A percentile compares a stretch with the other conserved stretches of the same genome.
phyloP scores from a whole-genome alignment of 2,888 invertebrate species.

The Brachyopa scutellaris region DNA sequence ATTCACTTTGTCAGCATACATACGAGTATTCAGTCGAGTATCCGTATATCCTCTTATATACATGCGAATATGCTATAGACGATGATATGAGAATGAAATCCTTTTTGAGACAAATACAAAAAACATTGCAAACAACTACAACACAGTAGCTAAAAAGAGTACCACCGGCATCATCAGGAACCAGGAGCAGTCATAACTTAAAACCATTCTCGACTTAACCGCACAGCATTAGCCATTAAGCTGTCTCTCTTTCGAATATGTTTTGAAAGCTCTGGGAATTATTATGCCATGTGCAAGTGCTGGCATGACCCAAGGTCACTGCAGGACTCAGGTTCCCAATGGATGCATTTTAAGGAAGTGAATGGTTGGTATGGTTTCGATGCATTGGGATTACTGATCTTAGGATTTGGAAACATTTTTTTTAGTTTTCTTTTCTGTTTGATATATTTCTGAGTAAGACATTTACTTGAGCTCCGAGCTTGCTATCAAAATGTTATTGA shows the following conservation, averaged over 20 bases:
- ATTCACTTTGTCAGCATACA: slow-evolving; percentile 65
- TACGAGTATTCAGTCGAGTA: slow-evolving; percentile 40
- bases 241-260: slow-evolving; percentile 57
- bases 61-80: slow-evolving; percentile 31
- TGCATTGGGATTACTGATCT: slow-evolving; percentile 24
- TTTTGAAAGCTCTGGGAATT: slow-evolving; percentile 69
- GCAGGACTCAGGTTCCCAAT: slow-evolving; percentile 47
- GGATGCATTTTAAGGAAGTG: slow-evolving; percentile 53
- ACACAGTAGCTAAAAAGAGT: slow-evolving; percentile 6
- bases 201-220: slow-evolving; percentile 70
- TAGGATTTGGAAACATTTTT: no score
- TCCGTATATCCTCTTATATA: slow-evolving; percentile 39
- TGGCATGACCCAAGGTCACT: slow-evolving; percentile 69
- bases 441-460: not conserved
- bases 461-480: slow-evolving; percentile 2
- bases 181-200: slow-evolving; percentile 69
- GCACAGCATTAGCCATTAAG: slow-evolving; percentile 71
- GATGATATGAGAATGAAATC: slow-evolving; percentile 31
- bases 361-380: slow-evolving; percentile 54
- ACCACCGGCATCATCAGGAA: slow-evolving; percentile 7
- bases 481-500: not conserved
- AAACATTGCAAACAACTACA: slow-evolving; percentile 56
- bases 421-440: no score
- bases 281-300: slow-evolving; percentile 66
- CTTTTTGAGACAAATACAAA: slow-evolving; percentile 40